phyloP scores from a whole-genome alignment of 2,888 invertebrate species.

The Tribolium freemani region DNA sequence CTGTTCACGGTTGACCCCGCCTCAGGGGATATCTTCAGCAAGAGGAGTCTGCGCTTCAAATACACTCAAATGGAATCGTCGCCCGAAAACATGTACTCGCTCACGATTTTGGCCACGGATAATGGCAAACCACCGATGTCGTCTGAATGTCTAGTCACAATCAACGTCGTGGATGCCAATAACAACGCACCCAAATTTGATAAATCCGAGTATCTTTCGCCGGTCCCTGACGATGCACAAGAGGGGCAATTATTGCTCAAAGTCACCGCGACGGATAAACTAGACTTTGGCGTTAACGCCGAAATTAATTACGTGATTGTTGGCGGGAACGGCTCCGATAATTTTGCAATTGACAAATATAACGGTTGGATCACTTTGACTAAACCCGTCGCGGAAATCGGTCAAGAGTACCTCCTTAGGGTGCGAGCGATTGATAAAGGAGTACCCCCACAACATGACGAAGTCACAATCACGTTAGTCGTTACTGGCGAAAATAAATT shows the following conservation, averaged over 20 bases:
- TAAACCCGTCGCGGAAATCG: slow-evolving; percentile 72
- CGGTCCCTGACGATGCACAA: slow-evolving; percentile 84
- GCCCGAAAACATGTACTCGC: slow-evolving; percentile 89
- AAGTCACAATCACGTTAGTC: slow-evolving; percentile 80
- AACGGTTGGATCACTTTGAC: slow-evolving; percentile 86
- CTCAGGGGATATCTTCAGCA: slow-evolving; percentile 93
- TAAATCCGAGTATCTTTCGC: slow-evolving; percentile 80
- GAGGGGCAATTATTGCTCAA: slow-evolving; percentile 81
- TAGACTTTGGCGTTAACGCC: slow-evolving; percentile 90
- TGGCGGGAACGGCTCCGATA: slow-evolving; percentile 83
- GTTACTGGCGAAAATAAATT: slow-evolving; percentile 88
- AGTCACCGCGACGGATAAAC: slow-evolving; percentile 81
- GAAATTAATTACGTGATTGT: slow-evolving; percentile 84
- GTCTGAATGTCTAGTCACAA: slow-evolving; percentile 86
- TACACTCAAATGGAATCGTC: slow-evolving; percentile 85
- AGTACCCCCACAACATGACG: slow-evolving; percentile 87
- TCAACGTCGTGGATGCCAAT: slow-evolving; percentile 93
- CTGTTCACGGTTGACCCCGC: slow-evolving; percentile 93
- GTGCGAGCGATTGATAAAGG: slow-evolving; percentile 89
- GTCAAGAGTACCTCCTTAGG: slow-evolving; percentile 77
- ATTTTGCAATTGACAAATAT: slow-evolving; percentile 81
- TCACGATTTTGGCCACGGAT: slow-evolving; percentile 93
- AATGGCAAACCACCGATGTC: slow-evolving; percentile 96
- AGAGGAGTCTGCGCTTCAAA: slow-evolving; percentile 85
- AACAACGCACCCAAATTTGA: slow-evolving; percentile 91